Evolutionary conservation across 1,140 invertebrate species (phyloP), one percentile per base, ranked within the genome.

Genomic region (Amphibalanus amphitrite): DNA sequence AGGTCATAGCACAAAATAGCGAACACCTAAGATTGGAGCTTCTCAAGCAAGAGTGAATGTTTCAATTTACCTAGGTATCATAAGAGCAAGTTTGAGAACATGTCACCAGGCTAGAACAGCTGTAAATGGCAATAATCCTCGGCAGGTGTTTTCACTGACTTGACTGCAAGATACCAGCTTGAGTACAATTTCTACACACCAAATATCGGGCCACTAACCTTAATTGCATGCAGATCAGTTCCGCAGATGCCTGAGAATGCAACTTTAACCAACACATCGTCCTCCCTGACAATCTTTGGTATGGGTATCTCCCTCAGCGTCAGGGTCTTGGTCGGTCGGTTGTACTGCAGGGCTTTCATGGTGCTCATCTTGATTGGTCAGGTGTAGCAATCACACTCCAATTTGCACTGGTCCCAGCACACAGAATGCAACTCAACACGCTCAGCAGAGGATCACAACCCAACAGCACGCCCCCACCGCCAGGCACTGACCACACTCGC

Each of bases 211-310:
- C 3, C 47, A 77, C 76, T 78, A 81, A 87, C 87, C 77, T 85
- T 82, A 10, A 87, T 81, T 76, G 90, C 89, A 76, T 91, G 89
- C 0, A 92, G 82, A 81, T 92, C 90, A 26, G 89, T 91, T 0
- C 90, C 90, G 80, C 90, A 92, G 67, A 92, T 85, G 1, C 90
- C 90, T 0, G 86, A 79, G 76, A 85, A 88, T 26, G 83, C 82
- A 67, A 67, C 65, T 25, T 67, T 67, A 4, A 67, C 26, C 65
- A 28, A 8, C 26, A 67, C 65, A 28, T 67, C 65, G 20, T 67
- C 65, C n/a, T 25, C 65, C 4, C 20, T 10, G n/a, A 28, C 23
- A 8, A 67, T 67, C 23, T 67, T 10, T 6, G 65, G 65, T 28
- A 28, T 25, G 23, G 65, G 26, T 28, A 67, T 67, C n/a, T 67